Percentiles rank a stretch among this genome's conserved stretches.
These are phyloP conservation scores for Lobophora halterata DNA, from an alignment of 2,888 invertebrate genomes.

Conservation along the genomic window DNA sequence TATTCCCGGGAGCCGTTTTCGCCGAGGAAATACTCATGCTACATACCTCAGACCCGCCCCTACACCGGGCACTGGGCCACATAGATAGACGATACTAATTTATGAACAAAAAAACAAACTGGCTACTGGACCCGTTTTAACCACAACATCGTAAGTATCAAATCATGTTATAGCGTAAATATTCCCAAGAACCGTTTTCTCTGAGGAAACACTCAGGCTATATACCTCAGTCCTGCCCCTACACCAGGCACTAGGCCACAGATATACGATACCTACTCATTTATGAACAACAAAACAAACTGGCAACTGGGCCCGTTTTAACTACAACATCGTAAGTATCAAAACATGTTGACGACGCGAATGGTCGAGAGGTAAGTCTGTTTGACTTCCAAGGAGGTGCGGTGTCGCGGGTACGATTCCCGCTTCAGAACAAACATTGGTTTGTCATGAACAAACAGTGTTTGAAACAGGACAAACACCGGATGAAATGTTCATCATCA, in stretches of 20 bases:
- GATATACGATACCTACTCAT: constrained; percentile 87
- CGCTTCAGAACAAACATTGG: constrained; percentile 72
- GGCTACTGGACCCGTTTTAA: too few relatives aligned
- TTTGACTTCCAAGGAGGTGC: constrained; percentile 17
- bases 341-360: too few relatives aligned
- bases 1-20: constrained; percentile 16
- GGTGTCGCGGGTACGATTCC: constrained; percentile 11
- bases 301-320: too few relatives aligned
- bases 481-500: too few relatives aligned
- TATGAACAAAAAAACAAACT: too few relatives aligned
- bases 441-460: too few relatives aligned
- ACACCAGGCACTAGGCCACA: constrained; percentile 85
- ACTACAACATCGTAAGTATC: too few relatives aligned
- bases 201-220: constrained; percentile 14
- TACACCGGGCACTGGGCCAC: constrained; percentile 84
- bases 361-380: too few relatives aligned
- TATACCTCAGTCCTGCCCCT: constrained; percentile 61
- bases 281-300: constrained; percentile 88
- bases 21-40: constrained; percentile 13
- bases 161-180: constrained; percentile 34
- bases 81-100: constrained; percentile 87
- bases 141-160: too few relatives aligned
- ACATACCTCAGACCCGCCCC: constrained; percentile 63
- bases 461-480: too few relatives aligned
- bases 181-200: constrained; percentile 16